phyloP scores from a whole-genome alignment of 2,113 vertebrate genomes.

The Podarcis cretensis region DNA sequence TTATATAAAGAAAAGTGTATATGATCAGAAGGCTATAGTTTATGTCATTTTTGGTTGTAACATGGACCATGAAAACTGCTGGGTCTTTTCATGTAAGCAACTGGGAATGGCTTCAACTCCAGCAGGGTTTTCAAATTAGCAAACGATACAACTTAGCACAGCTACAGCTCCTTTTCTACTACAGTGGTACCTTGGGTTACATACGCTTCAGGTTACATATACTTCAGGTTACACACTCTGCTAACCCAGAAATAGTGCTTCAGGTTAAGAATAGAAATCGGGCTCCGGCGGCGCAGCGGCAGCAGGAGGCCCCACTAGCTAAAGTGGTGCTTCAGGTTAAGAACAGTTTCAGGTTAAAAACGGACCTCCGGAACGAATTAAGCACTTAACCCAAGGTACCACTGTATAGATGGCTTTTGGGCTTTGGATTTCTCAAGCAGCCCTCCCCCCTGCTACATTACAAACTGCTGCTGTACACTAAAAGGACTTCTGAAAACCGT shows the following conservation, averaged over 20 bases:
- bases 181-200: too few species aligned
- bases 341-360: too few species aligned
- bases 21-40: not conserved
- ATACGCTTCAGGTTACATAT: too few species aligned
- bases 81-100: not conserved
- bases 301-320: too few species aligned
- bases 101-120: not conserved
- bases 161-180: not conserved
- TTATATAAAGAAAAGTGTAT: not conserved
- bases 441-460: not conserved
- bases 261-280: too few species aligned
- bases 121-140: not conserved
- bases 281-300: too few species aligned
- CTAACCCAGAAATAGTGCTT: too few species aligned
- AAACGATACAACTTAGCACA: not conserved
- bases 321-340: too few species aligned
- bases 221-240: too few species aligned
- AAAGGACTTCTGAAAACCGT: not conserved
- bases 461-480: not conserved
- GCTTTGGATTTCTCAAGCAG: not conserved
- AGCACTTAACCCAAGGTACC: too few species aligned
- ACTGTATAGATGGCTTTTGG: too few species aligned
- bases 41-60: not conserved
- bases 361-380: too few species aligned
- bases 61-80: not conserved